phyloP scores from a whole-genome alignment of 1,140 invertebrate genomes.

The Drosophila kikkawai region DNA sequence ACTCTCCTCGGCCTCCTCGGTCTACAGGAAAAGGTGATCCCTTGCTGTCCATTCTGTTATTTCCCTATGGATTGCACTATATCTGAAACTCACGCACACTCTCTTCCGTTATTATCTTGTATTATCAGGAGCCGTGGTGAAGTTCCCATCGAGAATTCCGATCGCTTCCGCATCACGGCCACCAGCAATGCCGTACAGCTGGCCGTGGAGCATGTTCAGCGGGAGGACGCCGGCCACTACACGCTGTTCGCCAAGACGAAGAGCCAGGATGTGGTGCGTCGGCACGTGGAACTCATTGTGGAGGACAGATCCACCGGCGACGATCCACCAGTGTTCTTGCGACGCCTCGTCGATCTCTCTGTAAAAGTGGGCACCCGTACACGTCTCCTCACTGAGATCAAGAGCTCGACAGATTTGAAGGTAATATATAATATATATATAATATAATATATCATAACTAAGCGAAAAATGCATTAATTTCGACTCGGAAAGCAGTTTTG shows the following conservation, averaged over 20 bases:
- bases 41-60: not conserved
- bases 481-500: too few species aligned
- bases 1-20: slow-evolving; percentile 81
- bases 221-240: slow-evolving; percentile 84
- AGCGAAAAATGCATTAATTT: too few species aligned
- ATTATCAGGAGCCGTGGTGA: slow-evolving; percentile 73
- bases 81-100: not conserved
- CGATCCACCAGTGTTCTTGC: slow-evolving; percentile 91
- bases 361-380: slow-evolving; percentile 94
- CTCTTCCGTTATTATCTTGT: not conserved
- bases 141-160: slow-evolving; percentile 82
- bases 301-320: slow-evolving; percentile 86
- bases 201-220: slow-evolving; percentile 84
- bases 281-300: slow-evolving; percentile 81
- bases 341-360: slow-evolving; percentile 91
- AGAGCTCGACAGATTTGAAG: slow-evolving; percentile 91
- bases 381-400: slow-evolving; percentile 92
- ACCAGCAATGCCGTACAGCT: slow-evolving; percentile 84
- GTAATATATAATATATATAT: slow-evolving; percentile 81
- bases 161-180: slow-evolving; percentile 83
- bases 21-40: slow-evolving; percentile 83
- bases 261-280: slow-evolving; percentile 71
- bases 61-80: too few species aligned
- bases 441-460: too few species aligned
- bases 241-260: slow-evolving; percentile 83